Percentiles rank a stretch among this genome's conserved stretches.
Evolutionary conservation across 2,888 invertebrate genomes (phyloP).

Genomic region (Stenoptilia bipunctidactyla): DNA sequence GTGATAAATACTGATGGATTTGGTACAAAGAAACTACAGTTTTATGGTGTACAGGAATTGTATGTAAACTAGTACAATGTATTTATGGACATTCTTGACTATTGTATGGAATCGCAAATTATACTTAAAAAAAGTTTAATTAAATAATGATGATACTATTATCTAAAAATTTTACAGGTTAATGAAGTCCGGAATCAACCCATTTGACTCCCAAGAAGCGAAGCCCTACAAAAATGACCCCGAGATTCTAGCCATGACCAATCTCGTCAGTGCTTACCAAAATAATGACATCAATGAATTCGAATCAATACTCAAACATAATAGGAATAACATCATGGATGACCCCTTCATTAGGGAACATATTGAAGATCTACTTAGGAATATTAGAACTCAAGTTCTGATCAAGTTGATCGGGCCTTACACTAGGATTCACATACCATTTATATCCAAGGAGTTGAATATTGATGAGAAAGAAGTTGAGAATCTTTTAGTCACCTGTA

Average conservation of each 20-base stretch:
- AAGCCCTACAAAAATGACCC: conserved; percentile 99
- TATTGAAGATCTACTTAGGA: conserved; percentile 95
- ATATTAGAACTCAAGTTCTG: conserved; percentile 96
- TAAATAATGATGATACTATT: too few species aligned
- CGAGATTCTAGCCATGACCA: conserved; percentile 99
- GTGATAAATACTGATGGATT: too few species aligned
- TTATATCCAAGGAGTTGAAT: conserved; percentile 95
- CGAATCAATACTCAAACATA: conserved; percentile 94
- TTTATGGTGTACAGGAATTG: too few species aligned
- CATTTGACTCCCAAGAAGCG: conserved; percentile 99
- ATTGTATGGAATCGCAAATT: too few species aligned
- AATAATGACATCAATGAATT: conserved; percentile 99
- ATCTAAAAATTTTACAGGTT: conserved; percentile 79
- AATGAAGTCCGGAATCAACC: conserved; percentile 99
- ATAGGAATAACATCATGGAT: conserved; percentile 95
- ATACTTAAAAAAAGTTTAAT: too few species aligned
- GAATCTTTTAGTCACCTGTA: conserved; percentile 95
- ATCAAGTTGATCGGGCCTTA: conserved; percentile 98
- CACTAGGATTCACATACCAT: conserved; percentile 97
- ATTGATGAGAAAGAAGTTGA: conserved; percentile 96
- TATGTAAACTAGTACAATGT: too few species aligned
- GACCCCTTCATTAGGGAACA: conserved; percentile 99
- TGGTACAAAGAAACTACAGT: too few species aligned
- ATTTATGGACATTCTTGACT: too few species aligned
- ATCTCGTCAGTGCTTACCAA: conserved; percentile 96